Base-by-base conservation (phyloP, 1,140 invertebrate species). In the Drosophila tristis region DNA sequence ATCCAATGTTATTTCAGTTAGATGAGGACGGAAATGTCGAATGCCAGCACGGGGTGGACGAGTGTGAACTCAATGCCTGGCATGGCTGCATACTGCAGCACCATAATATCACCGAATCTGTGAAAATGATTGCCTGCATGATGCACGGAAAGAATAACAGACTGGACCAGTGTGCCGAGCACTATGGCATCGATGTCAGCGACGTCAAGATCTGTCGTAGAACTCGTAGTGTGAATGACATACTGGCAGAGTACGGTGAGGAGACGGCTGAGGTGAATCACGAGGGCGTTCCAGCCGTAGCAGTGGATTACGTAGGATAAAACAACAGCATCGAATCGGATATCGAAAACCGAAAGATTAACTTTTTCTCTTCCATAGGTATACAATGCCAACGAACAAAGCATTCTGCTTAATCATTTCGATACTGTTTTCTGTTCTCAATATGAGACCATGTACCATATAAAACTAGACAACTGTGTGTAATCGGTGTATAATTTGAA, bases 11-110 rank as follows among this genome's bases (percentile, higher is more conserved):
- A 42, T 39, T 35, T 1, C 1, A 86, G 78, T 16, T 11, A 5
- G 47, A 55, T 23, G 35, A 43, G 1, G 5, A 51, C 8, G 79
- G 66, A 16, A 48, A 73, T 16, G 43, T 90, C 15, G 26, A 11
- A 0, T 92, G 91, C 42, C 91, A 92, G 56, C 91, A 92, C 48
- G 91, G 91, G 0, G 44, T 5, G 3, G 5, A 11, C 0, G 91
- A 92, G 49, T 92, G 91, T 54, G 76, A 92, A 31, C 39, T 91
- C 16, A 92, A 92, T 77, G 86, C 89, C 7, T 74, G 90, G 71
- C 91, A 92, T 55, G 91, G 54, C 31, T 92, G 91, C 59, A 80
- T 92, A n/a, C 63, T 92, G 55, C 90, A 92, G 31, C 74, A 91
- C 42, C 74, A 81, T 39, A 62, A 57, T 9, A 63, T 74, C 5